Evolutionary conservation across 2,113 vertebrate species (phyloP).

Genomic region (Nyctereutes procyonoides): DNA sequence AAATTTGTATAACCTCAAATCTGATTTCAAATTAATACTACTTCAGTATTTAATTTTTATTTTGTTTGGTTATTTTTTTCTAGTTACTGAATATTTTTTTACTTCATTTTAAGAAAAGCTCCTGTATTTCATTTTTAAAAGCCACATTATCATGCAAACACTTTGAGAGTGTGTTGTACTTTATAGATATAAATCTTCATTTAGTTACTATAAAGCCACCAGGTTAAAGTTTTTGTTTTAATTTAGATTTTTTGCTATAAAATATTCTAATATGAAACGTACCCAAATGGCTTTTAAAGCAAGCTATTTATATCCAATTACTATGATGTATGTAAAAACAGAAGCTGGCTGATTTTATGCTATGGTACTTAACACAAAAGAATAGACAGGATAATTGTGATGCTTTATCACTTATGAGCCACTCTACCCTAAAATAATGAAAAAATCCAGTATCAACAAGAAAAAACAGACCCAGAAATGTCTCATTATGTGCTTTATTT

Average conservation of each 20-base stretch:
- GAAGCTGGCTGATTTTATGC: background rate
- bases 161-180: background rate
- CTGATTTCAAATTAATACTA: background rate
- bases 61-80: background rate
- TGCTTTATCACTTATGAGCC: background rate
- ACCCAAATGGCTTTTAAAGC: background rate
- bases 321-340: background rate
- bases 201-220: background rate
- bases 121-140: constrained; percentile 5
- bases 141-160: background rate
- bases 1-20: background rate
- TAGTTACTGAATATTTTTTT: background rate
- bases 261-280: background rate
- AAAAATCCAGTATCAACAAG: background rate
- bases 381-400: background rate
- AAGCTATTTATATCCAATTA: background rate
- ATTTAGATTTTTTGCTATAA: background rate
- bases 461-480: background rate
- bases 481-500: background rate
- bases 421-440: background rate
- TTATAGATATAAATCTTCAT: background rate
- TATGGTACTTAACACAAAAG: background rate
- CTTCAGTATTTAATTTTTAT: background rate
- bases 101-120: background rate
- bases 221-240: background rate